Percentiles rank a stretch among this genome's conserved stretches.
Evolutionary conservation across 1,140 invertebrate species (phyloP).

Genomic region (Procambarus virginalis): DNA sequence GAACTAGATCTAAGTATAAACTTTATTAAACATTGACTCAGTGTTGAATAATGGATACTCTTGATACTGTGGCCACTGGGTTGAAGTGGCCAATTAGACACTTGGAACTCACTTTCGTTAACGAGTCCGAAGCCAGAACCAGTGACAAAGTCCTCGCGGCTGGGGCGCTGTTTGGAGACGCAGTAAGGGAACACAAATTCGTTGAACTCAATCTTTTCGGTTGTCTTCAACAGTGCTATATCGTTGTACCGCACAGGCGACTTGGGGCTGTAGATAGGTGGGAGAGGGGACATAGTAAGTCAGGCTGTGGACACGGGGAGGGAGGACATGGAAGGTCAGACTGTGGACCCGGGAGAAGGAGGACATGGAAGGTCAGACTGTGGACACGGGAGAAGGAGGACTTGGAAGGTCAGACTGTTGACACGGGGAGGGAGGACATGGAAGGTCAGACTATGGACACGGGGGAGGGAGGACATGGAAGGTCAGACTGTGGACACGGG

Average conservation of each 20-base stretch:
- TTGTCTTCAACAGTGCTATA: constrained; percentile 11
- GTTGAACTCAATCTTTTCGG: neutral
- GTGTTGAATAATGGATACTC: no score
- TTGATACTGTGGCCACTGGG: no score
- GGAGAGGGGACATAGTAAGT: neutral
- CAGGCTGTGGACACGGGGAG: neutral
- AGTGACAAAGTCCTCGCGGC: neutral
- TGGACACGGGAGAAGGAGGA: neutral
- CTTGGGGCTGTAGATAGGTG: neutral
- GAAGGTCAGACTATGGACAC: neutral
- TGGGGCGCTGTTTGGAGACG: neutral
- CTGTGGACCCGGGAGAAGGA: neutral
- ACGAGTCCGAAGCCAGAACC: constrained; percentile 29
- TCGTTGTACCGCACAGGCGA: constrained; percentile 8
- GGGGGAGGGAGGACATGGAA: neutral
- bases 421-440: neutral
- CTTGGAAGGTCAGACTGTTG: neutral
- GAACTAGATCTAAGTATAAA: no score
- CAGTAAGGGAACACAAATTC: constrained; percentile 25
- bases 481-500: neutral
- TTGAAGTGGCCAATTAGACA: no score
- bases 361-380: neutral
- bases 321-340: neutral
- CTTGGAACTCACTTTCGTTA: constrained; percentile 20
- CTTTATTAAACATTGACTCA: no score